Percentiles rank a stretch among this genome's conserved stretches.
These are phyloP conservation scores for Labeo rohita DNA, from an alignment of 2,113 vertebrate species.

Conservation along the genomic window DNA sequence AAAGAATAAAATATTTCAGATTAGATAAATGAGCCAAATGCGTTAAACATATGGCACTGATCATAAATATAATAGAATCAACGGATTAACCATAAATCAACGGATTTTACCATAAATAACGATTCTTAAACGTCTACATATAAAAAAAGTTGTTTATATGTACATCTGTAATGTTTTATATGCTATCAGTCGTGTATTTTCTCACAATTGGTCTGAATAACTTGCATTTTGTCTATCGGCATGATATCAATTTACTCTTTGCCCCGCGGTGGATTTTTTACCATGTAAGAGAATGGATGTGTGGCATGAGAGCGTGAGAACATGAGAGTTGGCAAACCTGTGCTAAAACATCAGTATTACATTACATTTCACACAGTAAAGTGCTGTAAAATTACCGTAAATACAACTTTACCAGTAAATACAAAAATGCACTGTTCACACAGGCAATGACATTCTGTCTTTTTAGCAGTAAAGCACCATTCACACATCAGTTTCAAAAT, in stretches of 20 bases:
- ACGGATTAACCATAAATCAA: no score
- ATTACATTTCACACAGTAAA: not conserved
- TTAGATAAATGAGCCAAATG: not conserved
- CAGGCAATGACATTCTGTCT: no score
- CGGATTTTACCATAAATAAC: not conserved
- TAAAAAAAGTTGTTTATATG: not conserved
- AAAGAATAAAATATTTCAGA: no score
- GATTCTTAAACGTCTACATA: not conserved
- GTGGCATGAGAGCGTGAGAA: not conserved
- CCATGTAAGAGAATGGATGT: not conserved
- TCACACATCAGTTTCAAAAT: no score
- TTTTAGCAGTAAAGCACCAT: no score
- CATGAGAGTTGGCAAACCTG: not conserved
- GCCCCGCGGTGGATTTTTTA: no score
- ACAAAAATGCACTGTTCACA: no score
- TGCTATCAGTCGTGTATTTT: not conserved
- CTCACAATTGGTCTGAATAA: not conserved
- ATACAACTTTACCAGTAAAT: no score
- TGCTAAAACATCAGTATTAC: not conserved
- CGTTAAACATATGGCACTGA: not conserved
- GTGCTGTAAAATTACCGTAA: no score
- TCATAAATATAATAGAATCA: not conserved
- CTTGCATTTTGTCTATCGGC: not conserved
- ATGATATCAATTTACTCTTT: not conserved
- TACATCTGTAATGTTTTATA: not conserved